Base-by-base conservation (phyloP, 2,888 invertebrate species). In the Drosophila diplacantha region DNA sequence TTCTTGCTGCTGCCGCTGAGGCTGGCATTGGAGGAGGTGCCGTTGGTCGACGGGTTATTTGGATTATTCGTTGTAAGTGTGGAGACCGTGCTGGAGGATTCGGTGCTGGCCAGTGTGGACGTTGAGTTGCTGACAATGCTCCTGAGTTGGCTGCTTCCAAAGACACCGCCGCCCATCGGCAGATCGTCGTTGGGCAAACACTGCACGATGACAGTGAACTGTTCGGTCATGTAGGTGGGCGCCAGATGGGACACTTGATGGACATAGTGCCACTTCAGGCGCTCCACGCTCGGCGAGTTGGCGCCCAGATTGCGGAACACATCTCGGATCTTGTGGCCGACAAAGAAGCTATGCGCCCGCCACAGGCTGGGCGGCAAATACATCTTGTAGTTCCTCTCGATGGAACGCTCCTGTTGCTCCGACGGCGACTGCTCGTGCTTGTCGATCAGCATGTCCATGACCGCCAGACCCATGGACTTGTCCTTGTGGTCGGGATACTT, bases 401-500 rank as follows among this genome's bases (percentile, higher is more conserved):
- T 92, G 59, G 91, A 91, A 69, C 93, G 93, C 51, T 91, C 89
- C 0, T 91, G 88, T 65, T 92, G 87, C 9, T 51, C 35, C 6
- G n/a, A 16, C 9, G 35, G 12, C 55, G 92, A 91, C 74, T 93
- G 92, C 85, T 96, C 95, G n/a, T 94, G 86, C 89, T 94, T 93
- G 37, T 94, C 93, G 72, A 96, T 92, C 64, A 92, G 94, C 95
- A 97, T 96, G 87, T 96, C 96, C 52, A 94, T 92, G 56, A 96
- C 95, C 11, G 95, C 95, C 52, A 97, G 89, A 0, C 97, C 97
- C 55, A 96, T 89, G 3, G 96, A 90, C 87, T 95, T 93, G 62
- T 92, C 91, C 84, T 93, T 93, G 78, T 93, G 92, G 61, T 93
- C 92, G 53, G 94, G 94, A 87, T 94, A 95, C 64, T 92, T 91